Evolutionary conservation across 2,888 invertebrate genomes (phyloP), one percentile per base, ranked within the genome.

Genomic region (Agrochola lota): DNA sequence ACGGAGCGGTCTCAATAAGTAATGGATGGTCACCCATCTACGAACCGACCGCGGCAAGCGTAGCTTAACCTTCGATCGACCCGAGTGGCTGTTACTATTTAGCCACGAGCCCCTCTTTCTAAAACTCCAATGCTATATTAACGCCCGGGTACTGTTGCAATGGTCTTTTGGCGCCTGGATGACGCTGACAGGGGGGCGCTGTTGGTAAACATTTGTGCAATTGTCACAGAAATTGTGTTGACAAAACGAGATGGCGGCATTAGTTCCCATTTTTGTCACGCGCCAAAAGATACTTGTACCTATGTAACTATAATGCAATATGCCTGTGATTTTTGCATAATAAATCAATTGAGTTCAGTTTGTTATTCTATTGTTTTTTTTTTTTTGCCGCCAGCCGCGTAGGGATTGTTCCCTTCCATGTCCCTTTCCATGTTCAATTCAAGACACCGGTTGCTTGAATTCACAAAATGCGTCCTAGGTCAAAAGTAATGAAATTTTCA

Each of bases 251-350:
- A 43, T 64, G n/a, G 23, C 23, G 23, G 7, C 46, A 3, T 20
- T 12, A 35, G 35, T 35, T 12, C 2, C 1, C 0, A 43, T n/a
- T 17, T n/a, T 66, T 11, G 26, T 6, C 40, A 17, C 26, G 20
- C 26, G 66, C 11, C 43, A 20, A 46, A 20, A 12, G 11, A 46
- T 5, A 7, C 12, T 11, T 26, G 8, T 15, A 30, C 5, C 30
- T 1, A 8, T 49, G 7, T 52, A 15, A 20, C 15, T 23, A 9
- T 49, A 23, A 30, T 52, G 49, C 15, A 78, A 66, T 26, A 7
- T 26, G 17, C 17, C 80, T 80, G 83, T 82, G 80, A 80, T 82
- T 55, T 66, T 74, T 60, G 26, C 60, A 66, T 66, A 80, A 60
- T 75, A 80, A 80, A 64, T 52, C 49, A 59, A 55, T 66, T 17